These are phyloP conservation scores for Prionchulus punctatus DNA, from an alignment of 2,888 invertebrate genomes.

Conservation along the genomic window DNA sequence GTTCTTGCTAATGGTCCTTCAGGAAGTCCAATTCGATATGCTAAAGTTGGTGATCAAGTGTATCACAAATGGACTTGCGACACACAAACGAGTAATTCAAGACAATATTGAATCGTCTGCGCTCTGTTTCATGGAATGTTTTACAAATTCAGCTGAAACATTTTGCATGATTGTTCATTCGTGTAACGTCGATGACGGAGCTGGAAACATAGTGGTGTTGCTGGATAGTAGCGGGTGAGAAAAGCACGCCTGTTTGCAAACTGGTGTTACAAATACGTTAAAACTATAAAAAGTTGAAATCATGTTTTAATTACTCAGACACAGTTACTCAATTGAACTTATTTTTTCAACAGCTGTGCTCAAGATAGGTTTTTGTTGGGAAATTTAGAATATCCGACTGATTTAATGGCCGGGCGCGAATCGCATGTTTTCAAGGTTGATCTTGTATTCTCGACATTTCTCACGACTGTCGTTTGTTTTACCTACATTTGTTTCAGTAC, in stretches of 20 bases:
- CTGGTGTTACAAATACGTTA: neutral
- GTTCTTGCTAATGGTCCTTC: no score
- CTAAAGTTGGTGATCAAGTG: no score
- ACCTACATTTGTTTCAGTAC: conserved; percentile 21
- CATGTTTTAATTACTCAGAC: no score
- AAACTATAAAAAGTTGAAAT: no score
- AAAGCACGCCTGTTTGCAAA: no score
- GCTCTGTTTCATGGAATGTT: no score
- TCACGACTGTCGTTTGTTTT: neutral
- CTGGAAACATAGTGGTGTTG: conserved; percentile 25
- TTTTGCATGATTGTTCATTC: conserved; percentile 12
- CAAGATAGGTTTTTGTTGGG: conserved; percentile 26
- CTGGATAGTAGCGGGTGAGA: conserved; percentile 15
- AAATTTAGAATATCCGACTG: conserved; percentile 26
- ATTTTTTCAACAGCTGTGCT: conserved; percentile 22
- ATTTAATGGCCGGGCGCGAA: conserved; percentile 26
- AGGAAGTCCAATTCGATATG: no score
- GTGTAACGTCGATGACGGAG: conserved; percentile 28
- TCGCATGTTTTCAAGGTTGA: conserved; percentile 2
- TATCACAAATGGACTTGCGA: no score
- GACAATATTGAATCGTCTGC: no score
- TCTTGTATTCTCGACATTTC: neutral
- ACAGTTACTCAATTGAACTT: neutral
- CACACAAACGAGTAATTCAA: no score
- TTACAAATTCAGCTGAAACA: conserved; percentile 1